Evolutionary conservation across 2,888 invertebrate species (phyloP), one percentile per base, ranked within the genome.

Genomic region (Caenorhabditis sp.): DNA sequence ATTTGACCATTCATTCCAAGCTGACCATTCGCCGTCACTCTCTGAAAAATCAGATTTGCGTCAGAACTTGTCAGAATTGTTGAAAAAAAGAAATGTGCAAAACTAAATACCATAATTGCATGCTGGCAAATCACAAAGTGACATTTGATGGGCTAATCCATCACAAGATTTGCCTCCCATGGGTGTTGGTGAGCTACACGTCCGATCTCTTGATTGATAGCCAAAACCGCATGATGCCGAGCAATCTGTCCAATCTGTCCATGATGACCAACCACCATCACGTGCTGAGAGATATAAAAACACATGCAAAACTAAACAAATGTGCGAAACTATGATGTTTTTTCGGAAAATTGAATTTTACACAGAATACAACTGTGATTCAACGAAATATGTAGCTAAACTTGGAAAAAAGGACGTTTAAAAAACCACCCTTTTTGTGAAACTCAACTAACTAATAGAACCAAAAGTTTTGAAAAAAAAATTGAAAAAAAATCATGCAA

Each of bases 241-340:
- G 65, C 87, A 88, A n/a, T 71, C 36, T 12, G 83, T 77, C 87
- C 87, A 87, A 1, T 70, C 55, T 14, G 83, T 74, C 87, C 86
- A 87, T 3, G 26, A 19, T 1, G 79, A 69, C 86, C 86, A 87
- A 8, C 67, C 76, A 43, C 84, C 85, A 58, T 83, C 78, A 53
- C 68, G 57, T 31, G 81, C 79, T 78, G 70, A 77, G 79, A 79
- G 51, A 51, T 64, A 62, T 19, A 78, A 81, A 79, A 78, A 50
- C 50, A 37, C 61, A 65, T 65, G 54, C 60, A 69, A 62, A 50
- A 19, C 19, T n/a, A 26, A 65, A 58, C 54, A 21, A 51, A 51
- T 49, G 59, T 59, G 62, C 12, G 17, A 26, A 19, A 31, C 31
- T 36, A 43, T 14, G 31, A 31, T 6, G 5, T 31, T 31, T 31